Percentiles rank a stretch among this genome's conserved stretches.
phyloP scores from a whole-genome alignment of 2,797 vertebrate species.

The Cyclopterus lumpus region DNA sequence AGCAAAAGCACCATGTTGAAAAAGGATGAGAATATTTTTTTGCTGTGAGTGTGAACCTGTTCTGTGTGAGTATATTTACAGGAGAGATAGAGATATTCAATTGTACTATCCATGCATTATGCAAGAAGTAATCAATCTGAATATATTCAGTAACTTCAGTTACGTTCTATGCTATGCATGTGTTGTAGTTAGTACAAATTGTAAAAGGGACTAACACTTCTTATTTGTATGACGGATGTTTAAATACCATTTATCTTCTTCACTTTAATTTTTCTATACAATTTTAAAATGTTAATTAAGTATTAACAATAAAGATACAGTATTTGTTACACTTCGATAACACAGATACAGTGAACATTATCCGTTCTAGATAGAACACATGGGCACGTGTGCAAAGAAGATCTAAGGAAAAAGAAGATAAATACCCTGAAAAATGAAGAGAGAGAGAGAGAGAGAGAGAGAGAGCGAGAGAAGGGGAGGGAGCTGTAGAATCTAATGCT shows the following conservation, averaged over 20 bases:
- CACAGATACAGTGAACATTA: background rate
- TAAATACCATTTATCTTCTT: background rate
- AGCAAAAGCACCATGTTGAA: slow-evolving; percentile 4
- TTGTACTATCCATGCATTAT: slow-evolving; percentile 1
- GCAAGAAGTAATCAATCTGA: background rate
- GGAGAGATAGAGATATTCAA: background rate
- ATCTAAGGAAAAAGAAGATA: slow-evolving; percentile 9
- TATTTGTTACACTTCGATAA: background rate
- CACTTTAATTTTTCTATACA: background rate
- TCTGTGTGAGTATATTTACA: slow-evolving; percentile 6
- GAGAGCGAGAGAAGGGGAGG: background rate
- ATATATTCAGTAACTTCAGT: background rate
- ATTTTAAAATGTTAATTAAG: no score
- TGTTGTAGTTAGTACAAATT: background rate
- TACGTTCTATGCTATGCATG: background rate
- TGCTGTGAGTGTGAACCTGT: background rate
- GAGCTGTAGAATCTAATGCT: slow-evolving; percentile 38
- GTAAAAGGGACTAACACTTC: background rate
- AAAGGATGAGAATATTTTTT: slow-evolving; percentile 3
- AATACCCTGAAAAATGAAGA: background rate
- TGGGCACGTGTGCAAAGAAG: background rate
- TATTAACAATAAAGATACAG: background rate
- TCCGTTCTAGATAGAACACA: background rate
- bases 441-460: background rate
- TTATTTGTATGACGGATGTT: background rate